Conservation (phyloP, 2,113 vertebrate species). For the Octodon degus region DNA sequence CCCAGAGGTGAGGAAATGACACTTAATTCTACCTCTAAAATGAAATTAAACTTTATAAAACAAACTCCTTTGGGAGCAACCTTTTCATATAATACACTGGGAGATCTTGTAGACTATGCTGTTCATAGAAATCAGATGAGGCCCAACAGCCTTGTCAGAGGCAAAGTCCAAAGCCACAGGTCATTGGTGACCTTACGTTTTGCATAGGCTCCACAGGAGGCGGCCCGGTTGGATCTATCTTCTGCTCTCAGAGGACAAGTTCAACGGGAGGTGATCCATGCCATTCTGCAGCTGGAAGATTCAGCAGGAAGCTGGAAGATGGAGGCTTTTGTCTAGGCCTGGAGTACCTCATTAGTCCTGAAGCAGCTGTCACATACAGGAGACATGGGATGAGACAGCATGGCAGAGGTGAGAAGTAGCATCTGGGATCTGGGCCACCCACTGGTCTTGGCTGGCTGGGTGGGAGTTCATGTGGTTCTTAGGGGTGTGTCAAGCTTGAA, state of each 20-base stretch:
- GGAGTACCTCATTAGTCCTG: not conserved
- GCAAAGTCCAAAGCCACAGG: not conserved
- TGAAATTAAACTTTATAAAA: not conserved
- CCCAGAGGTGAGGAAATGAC: not conserved
- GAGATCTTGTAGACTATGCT: not conserved
- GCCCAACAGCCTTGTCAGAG: not conserved
- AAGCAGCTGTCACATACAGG: slow-evolving; percentile 16
- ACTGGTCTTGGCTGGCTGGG: not conserved
- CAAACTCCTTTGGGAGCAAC: not conserved
- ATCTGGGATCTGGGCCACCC: not conserved
- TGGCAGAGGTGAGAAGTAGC: not conserved
- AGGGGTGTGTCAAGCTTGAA: slow-evolving; percentile 44
- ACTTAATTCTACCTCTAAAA: not conserved
- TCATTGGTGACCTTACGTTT: not conserved
- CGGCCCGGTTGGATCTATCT: not conserved
- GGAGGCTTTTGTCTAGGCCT: not conserved
- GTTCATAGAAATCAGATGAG: not conserved
- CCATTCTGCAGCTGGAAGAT: not conserved
- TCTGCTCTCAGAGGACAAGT: not conserved
- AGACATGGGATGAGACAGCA: not conserved
- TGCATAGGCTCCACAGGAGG: not conserved
- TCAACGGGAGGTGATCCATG: not conserved
- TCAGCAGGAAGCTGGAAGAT: not conserved
- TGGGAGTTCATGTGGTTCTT: slow-evolving; percentile 29
- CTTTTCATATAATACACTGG: not conserved